Conservation (phyloP, 2,113 vertebrate genomes). For the Trichechus manatus region DNA sequence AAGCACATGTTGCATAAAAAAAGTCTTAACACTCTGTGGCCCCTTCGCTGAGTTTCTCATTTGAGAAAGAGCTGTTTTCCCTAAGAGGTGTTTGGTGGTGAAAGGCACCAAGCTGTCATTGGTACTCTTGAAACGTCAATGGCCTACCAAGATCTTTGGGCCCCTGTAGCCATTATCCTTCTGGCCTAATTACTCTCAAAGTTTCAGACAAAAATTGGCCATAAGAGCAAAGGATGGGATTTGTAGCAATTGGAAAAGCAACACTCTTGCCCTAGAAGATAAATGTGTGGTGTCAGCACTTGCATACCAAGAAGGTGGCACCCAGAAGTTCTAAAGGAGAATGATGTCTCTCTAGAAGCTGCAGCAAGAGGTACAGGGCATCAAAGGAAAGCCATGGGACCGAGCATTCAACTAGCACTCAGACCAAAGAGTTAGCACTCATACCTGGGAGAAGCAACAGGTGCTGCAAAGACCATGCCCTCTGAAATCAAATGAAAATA, state of each 20-base stretch:
- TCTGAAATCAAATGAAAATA: not conserved
- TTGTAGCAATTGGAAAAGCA: not conserved
- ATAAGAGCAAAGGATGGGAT: not conserved
- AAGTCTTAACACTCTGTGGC: not conserved
- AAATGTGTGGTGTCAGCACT: not conserved
- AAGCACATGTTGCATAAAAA: not conserved
- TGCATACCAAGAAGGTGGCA: not conserved
- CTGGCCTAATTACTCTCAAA: not conserved
- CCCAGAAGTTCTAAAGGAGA: not conserved
- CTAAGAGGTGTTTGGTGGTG: not conserved
- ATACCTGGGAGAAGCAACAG: not conserved
- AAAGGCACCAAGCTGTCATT: not conserved
- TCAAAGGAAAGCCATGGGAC: not conserved
- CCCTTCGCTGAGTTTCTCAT: not conserved
- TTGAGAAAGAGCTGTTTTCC: not conserved
- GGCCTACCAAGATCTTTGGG: not conserved
- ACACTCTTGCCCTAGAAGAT: not conserved
- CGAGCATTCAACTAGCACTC: fast-evolving
- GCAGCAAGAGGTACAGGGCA: not conserved
- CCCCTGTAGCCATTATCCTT: not conserved
- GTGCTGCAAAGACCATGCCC: fast-evolving
- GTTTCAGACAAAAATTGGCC: not conserved
- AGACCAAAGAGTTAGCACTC: not conserved
- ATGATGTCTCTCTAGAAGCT: not conserved
- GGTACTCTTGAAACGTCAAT: not conserved